phyloP scores from a whole-genome alignment of 2,888 invertebrate genomes.

The Leucoptera coffeella region DNA sequence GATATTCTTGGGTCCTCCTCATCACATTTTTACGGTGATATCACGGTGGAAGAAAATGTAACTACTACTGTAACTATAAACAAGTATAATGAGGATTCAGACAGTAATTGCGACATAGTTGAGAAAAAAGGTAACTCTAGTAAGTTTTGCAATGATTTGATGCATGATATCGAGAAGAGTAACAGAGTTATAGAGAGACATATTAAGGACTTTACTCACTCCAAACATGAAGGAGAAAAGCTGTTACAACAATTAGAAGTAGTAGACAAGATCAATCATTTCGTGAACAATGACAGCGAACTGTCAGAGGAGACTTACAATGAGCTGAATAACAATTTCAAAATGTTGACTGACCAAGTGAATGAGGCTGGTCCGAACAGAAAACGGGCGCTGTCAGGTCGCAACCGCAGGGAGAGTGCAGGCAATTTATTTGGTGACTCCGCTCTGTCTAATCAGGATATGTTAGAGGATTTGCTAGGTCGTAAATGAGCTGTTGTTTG shows the following conservation, averaged over 20 bases:
- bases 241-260: conserved; percentile 40
- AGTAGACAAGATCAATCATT: conserved; percentile 43
- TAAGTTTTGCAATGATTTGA: conserved; percentile 36
- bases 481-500: too few relatives aligned
- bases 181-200: conserved; percentile 44
- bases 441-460: conserved; percentile 32
- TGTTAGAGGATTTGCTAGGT: conserved; percentile 34
- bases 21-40: conserved; percentile 22
- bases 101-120: conserved; percentile 13
- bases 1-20: conserved; percentile 29
- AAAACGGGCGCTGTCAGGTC: conserved; percentile 27
- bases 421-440: conserved; percentile 24
- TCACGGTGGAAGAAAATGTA: too few relatives aligned
- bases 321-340: conserved; percentile 37
- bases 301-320: conserved; percentile 21
- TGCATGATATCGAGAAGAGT: conserved; percentile 37
- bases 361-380: conserved; percentile 13
- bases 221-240: conserved; percentile 39
- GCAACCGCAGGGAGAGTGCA: conserved; percentile 16
- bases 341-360: conserved; percentile 28
- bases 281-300: conserved; percentile 23
- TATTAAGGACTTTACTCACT: conserved; percentile 33
- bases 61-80: too few relatives aligned
- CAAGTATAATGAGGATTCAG: too few relatives aligned
- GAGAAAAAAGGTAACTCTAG: conserved; percentile 17